phyloP scores from a whole-genome alignment of 2,888 invertebrate species.

The Tenodera sinensis region DNA sequence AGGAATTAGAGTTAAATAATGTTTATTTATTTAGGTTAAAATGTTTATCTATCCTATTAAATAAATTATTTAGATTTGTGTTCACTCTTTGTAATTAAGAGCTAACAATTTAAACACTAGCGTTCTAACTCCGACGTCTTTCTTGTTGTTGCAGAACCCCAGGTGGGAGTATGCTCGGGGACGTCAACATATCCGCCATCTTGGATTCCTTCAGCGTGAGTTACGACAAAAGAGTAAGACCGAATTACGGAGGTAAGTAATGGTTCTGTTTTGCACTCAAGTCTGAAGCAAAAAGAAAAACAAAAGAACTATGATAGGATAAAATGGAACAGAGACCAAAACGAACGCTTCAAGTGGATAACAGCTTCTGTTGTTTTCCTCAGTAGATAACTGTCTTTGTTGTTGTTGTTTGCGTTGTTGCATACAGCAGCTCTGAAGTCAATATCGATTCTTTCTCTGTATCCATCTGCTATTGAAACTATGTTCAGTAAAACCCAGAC shows the following conservation, averaged over 20 bases:
- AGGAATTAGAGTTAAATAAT: too few relatives aligned
- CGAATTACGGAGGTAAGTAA: slow-evolving; percentile 93
- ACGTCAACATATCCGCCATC: slow-evolving; percentile 93
- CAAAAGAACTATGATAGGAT: background rate
- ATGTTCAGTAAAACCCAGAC: background rate
- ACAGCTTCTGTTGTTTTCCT: background rate
- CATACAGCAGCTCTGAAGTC: background rate
- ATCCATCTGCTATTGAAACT: background rate
- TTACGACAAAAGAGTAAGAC: slow-evolving; percentile 99
- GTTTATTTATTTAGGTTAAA: too few relatives aligned
- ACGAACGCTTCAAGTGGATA: background rate
- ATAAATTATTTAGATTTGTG: too few relatives aligned
- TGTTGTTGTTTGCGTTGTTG: background rate
- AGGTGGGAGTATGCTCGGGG: slow-evolving; percentile 82
- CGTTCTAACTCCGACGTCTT: too few relatives aligned
- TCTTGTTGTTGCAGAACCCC: slow-evolving; percentile 54
- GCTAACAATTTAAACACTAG: too few relatives aligned
- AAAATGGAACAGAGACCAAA: background rate
- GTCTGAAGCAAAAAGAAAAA: background rate
- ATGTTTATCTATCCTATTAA: too few relatives aligned
- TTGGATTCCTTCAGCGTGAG: slow-evolving; percentile 93
- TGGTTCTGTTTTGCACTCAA: background rate
- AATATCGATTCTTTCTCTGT: background rate
- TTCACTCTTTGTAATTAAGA: too few relatives aligned
- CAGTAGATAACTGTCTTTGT: background rate